phyloP scores from a whole-genome alignment of 1,140 invertebrate genomes.

The Stegodyphus mimosarum region DNA sequence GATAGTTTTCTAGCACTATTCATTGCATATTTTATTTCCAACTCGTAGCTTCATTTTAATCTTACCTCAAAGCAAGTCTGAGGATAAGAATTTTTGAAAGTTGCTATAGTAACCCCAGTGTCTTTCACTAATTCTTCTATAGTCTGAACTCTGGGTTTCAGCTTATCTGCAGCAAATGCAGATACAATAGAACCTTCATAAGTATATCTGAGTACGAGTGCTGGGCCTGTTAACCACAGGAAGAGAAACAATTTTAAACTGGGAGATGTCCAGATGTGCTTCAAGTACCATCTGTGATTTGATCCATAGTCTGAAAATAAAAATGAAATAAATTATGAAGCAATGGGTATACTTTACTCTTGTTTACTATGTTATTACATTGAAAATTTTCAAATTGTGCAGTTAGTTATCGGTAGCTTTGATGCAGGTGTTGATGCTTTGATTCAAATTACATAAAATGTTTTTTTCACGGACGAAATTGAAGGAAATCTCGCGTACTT shows the following conservation, averaged over 20 bases:
- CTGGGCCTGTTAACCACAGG: not conserved
- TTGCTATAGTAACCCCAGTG: not conserved
- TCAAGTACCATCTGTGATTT: constrained; percentile 15
- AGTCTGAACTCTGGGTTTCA: constrained; percentile 13
- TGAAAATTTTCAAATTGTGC: too few relatives aligned
- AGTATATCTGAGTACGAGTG: constrained; percentile 23
- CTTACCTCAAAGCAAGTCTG: constrained; percentile 16
- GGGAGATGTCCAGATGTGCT: not conserved
- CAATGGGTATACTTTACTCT: too few relatives aligned
- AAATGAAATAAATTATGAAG: too few relatives aligned
- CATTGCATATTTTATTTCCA: too few relatives aligned
- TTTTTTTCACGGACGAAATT: too few relatives aligned
- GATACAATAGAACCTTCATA: constrained; percentile 37
- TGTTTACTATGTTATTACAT: too few relatives aligned
- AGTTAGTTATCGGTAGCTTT: too few relatives aligned
- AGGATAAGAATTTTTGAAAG: constrained; percentile 29
- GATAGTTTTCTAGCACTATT: too few relatives aligned
- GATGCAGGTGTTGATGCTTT: too few relatives aligned
- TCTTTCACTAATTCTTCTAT: constrained; percentile 11
- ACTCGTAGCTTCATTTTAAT: too few relatives aligned
- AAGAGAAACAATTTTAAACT: constrained; percentile 13
- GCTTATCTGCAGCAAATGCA: constrained; percentile 19
- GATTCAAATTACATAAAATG: too few relatives aligned
- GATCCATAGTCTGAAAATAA: constrained; percentile 18
- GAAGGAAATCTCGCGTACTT: too few relatives aligned